Conservation (phyloP, 1,140 invertebrate species). For the Drosophila fuyamai region DNA sequence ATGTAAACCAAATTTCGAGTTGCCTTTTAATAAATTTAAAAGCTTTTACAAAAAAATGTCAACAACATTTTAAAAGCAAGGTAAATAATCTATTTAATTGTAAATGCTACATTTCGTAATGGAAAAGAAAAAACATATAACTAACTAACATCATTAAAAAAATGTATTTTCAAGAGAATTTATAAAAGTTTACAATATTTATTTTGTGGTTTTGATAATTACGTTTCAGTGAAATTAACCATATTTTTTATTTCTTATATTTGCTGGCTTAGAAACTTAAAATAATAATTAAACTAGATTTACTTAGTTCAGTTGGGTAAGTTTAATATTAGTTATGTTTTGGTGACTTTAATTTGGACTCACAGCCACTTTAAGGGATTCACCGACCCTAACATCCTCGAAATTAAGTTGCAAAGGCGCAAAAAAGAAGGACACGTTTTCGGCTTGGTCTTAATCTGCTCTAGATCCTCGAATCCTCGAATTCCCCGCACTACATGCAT, state of each 20-base stretch:
- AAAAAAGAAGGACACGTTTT: slow-evolving; percentile 28
- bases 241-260: not conserved
- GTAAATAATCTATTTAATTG: too few species aligned
- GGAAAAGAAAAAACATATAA: too few species aligned
- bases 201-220: not conserved
- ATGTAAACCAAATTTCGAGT: too few species aligned
- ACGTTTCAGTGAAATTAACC: not conserved
- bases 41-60: too few species aligned
- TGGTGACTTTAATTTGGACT: slow-evolving; percentile 3
- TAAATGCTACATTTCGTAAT: too few species aligned
- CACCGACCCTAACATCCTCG: not conserved
- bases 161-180: not conserved
- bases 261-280: slow-evolving; percentile 4
- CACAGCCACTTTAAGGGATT: slow-evolving; percentile 6
- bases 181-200: not conserved
- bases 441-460: slow-evolving; percentile 25
- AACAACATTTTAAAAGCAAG: too few species aligned
- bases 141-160: too few species aligned
- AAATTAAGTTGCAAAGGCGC: slow-evolving; percentile 9
- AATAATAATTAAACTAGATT: not conserved
- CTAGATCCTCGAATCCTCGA: not conserved
- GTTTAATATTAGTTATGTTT: not conserved
- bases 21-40: too few species aligned
- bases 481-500: slow-evolving; percentile 23
- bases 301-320: not conserved